Percentiles rank a stretch among this genome's conserved stretches.
These are phyloP conservation scores for Acrocephalus kingi DNA, from an alignment of 2,113 vertebrate genomes.

Conservation along the genomic window DNA sequence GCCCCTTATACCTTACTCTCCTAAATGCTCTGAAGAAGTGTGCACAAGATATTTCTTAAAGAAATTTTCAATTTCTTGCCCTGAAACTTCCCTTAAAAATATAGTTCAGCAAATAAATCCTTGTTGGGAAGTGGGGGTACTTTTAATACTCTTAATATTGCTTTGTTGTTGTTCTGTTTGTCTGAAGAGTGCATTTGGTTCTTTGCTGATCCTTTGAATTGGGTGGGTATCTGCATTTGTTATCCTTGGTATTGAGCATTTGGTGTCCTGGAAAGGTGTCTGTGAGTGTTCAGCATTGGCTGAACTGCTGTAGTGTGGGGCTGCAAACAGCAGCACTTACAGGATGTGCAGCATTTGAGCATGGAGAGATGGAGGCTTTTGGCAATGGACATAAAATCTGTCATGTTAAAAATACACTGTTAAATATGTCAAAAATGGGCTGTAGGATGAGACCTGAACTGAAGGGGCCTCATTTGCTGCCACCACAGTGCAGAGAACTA, in stretches of 20 bases:
- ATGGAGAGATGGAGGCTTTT: background rate
- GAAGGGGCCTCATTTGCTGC: background rate
- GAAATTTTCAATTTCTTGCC: background rate
- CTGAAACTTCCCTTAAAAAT: background rate
- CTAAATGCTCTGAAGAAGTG: background rate
- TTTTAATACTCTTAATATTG: background rate
- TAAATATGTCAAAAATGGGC: background rate
- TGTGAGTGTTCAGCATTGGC: background rate
- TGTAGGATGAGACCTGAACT: background rate
- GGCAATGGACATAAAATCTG: background rate
- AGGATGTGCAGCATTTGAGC: background rate
- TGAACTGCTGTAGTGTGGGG: background rate
- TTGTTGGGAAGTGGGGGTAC: fast-evolving
- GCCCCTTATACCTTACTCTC: background rate
- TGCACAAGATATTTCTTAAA: background rate
- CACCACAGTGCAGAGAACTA: background rate
- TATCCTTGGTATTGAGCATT: fast-evolving
- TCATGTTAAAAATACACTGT: background rate
- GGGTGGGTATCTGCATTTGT: background rate
- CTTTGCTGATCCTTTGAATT: background rate
- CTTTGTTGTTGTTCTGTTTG: background rate
- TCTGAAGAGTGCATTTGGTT: background rate
- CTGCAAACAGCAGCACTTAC: background rate
- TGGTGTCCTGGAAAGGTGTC: background rate
- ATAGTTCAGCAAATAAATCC: background rate